Percentiles rank a stretch among this genome's conserved stretches.
Conservation (phyloP, 2,113 vertebrate genomes). For the Collichthys lucidus region DNA sequence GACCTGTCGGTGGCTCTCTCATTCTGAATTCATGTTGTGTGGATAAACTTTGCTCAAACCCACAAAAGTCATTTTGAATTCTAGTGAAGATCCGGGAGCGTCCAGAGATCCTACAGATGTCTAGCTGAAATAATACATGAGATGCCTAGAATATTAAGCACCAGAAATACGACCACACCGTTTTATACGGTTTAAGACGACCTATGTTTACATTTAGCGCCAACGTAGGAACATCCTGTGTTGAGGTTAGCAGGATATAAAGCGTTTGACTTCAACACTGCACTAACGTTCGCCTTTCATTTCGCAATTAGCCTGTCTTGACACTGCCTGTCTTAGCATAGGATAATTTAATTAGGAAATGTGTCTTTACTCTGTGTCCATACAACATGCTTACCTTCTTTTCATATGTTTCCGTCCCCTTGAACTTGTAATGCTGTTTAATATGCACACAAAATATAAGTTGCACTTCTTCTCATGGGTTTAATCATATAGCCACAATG, state of each 20-base stretch:
- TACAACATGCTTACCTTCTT: too few species aligned
- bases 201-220: not conserved
- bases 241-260: too few species aligned
- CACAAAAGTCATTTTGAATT: not conserved
- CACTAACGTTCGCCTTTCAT: too few species aligned
- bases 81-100: not conserved
- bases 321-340: too few species aligned
- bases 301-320: too few species aligned
- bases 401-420: not conserved
- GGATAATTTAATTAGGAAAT: not conserved
- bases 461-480: not conserved
- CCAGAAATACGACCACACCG: not conserved
- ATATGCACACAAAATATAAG: constrained; percentile 1
- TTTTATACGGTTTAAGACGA: not conserved
- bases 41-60: constrained; percentile 8
- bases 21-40: constrained; percentile 21
- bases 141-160: not conserved
- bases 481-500: constrained; percentile 29
- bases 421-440: not conserved
- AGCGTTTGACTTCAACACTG: too few species aligned
- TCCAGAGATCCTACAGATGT: not conserved
- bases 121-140: not conserved
- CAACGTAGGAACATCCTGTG: not conserved
- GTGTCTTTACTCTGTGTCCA: too few species aligned
- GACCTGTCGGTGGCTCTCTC: not conserved